Conservation (phyloP, 2,888 invertebrate genomes). For the Cryptophagus acutangulus region DNA sequence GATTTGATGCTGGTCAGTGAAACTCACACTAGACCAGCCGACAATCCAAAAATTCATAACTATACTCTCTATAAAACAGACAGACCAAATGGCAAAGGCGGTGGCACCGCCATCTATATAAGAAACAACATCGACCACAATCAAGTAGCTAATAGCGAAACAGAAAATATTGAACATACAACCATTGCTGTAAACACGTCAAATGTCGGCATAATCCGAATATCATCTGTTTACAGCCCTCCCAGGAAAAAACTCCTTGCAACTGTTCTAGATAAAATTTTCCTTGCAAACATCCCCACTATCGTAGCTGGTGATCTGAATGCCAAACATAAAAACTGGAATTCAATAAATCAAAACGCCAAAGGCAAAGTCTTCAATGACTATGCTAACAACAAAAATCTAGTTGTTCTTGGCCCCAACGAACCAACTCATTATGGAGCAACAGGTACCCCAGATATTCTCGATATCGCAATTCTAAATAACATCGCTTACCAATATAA, state of each 20-base stretch:
- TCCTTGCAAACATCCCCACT: neutral
- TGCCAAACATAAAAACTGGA: slow-evolving; percentile 12
- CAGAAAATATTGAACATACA: slow-evolving; percentile 10
- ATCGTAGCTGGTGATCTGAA: slow-evolving; percentile 14
- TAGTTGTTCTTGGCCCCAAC: neutral
- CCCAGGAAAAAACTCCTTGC: too few species aligned
- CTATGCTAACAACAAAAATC: neutral
- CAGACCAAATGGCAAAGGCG: slow-evolving; percentile 11
- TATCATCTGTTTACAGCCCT: slow-evolving; percentile 15
- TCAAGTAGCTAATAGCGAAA: neutral
- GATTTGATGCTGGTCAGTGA: too few species aligned
- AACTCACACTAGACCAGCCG: slow-evolving; percentile 9
- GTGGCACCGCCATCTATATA: slow-evolving; percentile 17
- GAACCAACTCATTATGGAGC: slow-evolving; percentile 5
- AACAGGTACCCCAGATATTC: slow-evolving; percentile 7
- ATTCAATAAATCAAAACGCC: slow-evolving; percentile 4
- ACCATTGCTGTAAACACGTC: slow-evolving; percentile 7
- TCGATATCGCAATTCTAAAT: slow-evolving; percentile 12
- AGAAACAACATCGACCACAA: slow-evolving; percentile 12
- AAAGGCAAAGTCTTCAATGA: slow-evolving; percentile 2
- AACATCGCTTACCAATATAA: too few species aligned
- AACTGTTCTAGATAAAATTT: neutral
- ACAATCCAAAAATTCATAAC: slow-evolving; percentile 11
- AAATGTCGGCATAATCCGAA: neutral
- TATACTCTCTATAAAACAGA: slow-evolving; percentile 15